Base-by-base conservation (phyloP, 2,888 invertebrate species). In the Bhutanitis thaidina region DNA sequence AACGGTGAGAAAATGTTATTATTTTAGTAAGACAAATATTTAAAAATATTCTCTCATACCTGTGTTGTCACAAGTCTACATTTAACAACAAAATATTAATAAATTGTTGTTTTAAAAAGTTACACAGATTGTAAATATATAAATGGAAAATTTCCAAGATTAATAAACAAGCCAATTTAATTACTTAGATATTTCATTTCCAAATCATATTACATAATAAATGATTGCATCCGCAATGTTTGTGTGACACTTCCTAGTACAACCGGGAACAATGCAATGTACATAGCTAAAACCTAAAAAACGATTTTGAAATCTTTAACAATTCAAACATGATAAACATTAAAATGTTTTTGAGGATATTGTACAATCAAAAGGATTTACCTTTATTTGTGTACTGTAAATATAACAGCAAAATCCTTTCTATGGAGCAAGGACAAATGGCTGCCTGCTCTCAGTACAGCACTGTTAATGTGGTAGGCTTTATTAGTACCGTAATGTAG, bases 191-290 rank as follows among this genome's bases (percentile, higher is more conserved):
- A n/a, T n/a, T n/a, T n/a, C n/a, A n/a, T n/a, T n/a, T n/a, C n/a
- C n/a, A n/a, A n/a, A n/a, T n/a, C n/a, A n/a, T n/a, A n/a, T n/a
- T n/a, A 16, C 29, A 32, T 43, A 43, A 43, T n/a, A n/a, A 30
- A 15, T 7, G 7, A 5, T 36, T 14, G n/a, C 38, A 10, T 32
- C 32, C n/a, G 46, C n/a, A 45, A 37, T 45, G 36, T 37, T 50
- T 70, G 81, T 80, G 75, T 80, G 61, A 80, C 71, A 82, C 68
- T 83, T 83, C 85, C 82, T 80, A 71, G 76, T 81, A 69, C 34
- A 54, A 50, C 51, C 38, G 37, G 47, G 38, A 53, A 57, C 55
- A 55, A 53, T 53, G 46, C 55, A 35, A 39, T 49, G 35, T 25
- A 46, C 16, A 27, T 40, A 45, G 47, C 39, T 45, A n/a, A 52